Percentiles rank a stretch among this genome's conserved stretches.
phyloP scores from a whole-genome alignment of 2,797 vertebrate species.

The Synanceia verrucosa region DNA sequence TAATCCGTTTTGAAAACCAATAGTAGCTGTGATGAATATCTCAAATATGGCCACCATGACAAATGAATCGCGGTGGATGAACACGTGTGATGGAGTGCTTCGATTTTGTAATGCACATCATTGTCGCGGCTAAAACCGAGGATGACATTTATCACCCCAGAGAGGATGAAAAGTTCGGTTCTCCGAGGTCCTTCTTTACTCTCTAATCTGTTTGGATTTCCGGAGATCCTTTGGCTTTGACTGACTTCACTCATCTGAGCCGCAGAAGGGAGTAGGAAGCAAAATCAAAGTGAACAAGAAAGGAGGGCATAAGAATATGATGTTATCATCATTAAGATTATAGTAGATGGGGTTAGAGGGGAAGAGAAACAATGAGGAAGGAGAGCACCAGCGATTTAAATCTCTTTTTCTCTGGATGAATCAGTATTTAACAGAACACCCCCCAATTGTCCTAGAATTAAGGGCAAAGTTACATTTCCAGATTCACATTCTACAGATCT shows the following conservation, averaged over 20 bases:
- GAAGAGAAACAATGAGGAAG: conserved; percentile 17
- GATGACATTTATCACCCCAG: conserved; percentile 61
- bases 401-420: not conserved
- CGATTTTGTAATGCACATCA: conserved; percentile 32
- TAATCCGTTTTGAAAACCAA: conserved; percentile 40
- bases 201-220: conserved; percentile 71
- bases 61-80: conserved; percentile 30
- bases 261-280: not conserved
- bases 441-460: not conserved
- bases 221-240: conserved; percentile 65
- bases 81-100: conserved; percentile 30
- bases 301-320: conserved; percentile 33
- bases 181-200: conserved; percentile 49
- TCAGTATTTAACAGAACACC: not conserved
- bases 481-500: not conserved
- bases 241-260: conserved; percentile 54
- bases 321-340: not conserved
- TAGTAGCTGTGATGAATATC: conserved; percentile 35
- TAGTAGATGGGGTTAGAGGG: not conserved
- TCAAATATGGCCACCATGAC: conserved; percentile 11
- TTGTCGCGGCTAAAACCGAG: conserved; percentile 35
- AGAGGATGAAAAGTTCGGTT: conserved; percentile 43
- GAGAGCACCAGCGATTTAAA: not conserved
- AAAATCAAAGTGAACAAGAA: conserved; percentile 9
- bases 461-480: not conserved